phyloP scores from a whole-genome alignment of 2,888 invertebrate genomes.

The Mactromeris polynyma region DNA sequence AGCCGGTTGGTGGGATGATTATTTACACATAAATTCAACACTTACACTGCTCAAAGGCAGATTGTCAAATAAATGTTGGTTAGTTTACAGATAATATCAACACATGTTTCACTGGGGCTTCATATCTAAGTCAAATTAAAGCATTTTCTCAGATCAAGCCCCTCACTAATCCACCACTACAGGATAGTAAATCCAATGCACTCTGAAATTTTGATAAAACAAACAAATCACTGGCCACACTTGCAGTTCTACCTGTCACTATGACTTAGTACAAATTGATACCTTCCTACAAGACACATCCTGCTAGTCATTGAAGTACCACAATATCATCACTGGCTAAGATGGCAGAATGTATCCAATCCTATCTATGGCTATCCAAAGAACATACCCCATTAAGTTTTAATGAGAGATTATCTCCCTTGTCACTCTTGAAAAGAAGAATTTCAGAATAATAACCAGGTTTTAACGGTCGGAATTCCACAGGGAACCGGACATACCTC shows the following conservation, averaged over 20 bases:
- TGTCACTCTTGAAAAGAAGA: conserved; percentile 54
- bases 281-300: neutral
- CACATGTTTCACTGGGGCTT: neutral
- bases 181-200: neutral
- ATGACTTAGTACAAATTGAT: neutral
- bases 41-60: too few relatives aligned
- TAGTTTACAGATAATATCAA: too few relatives aligned
- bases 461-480: conserved; percentile 73
- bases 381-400: conserved; percentile 56
- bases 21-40: too few relatives aligned
- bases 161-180: neutral
- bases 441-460: conserved; percentile 51
- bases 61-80: too few relatives aligned
- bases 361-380: neutral
- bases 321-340: neutral
- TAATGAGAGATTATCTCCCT: conserved; percentile 60
- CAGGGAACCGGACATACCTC: conserved; percentile 71
- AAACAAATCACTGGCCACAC: neutral
- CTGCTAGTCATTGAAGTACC: too few relatives aligned
- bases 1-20: too few relatives aligned
- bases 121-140: neutral
- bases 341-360: neutral
- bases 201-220: neutral
- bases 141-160: neutral
- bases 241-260: neutral